These are phyloP conservation scores for Bufo bufo DNA, from an alignment of 2,113 vertebrate species.

Conservation along the genomic window DNA sequence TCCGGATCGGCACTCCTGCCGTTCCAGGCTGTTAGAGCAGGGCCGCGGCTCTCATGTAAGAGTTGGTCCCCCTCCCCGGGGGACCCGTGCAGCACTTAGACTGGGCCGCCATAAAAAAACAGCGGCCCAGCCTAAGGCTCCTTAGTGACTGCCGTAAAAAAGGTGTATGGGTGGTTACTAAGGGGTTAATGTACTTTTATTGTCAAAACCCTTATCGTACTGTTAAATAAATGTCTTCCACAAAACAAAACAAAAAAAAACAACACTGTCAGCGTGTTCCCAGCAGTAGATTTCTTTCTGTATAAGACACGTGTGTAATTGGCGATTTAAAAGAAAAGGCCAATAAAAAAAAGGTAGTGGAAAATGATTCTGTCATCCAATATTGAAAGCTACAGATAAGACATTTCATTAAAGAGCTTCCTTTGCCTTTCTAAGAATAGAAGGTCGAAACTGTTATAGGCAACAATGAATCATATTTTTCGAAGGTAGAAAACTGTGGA, in stretches of 20 bases:
- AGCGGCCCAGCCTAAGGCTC: no score
- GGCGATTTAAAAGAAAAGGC: slow-evolving; percentile 36
- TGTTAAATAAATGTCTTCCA: slow-evolving; percentile 35
- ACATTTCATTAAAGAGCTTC: slow-evolving; percentile 50
- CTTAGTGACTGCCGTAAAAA: no score
- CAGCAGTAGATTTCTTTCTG: neutral
- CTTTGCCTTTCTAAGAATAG: slow-evolving; percentile 20
- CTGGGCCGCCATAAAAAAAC: no score
- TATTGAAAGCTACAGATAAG: slow-evolving; percentile 49
- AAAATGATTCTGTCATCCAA: slow-evolving; percentile 44
- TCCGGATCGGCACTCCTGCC: no score
- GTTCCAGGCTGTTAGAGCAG: no score
- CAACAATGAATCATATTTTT: slow-evolving; percentile 51
- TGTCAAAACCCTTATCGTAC: slow-evolving; percentile 31
- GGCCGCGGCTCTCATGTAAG: no score
- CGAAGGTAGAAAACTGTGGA: slow-evolving; percentile 18
- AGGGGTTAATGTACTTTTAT: slow-evolving; percentile 19
- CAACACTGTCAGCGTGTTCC: slow-evolving; percentile 3
- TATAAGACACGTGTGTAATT: slow-evolving; percentile 39
- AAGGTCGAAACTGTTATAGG: slow-evolving; percentile 41
- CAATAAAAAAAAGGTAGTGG: slow-evolving; percentile 26
- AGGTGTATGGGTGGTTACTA: no score
- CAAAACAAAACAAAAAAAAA: no score
- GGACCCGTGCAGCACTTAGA: no score
- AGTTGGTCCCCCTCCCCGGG: no score